Evolutionary conservation across 2,113 vertebrate genomes (phyloP).

Genomic region (Osmerus mordax): DNA sequence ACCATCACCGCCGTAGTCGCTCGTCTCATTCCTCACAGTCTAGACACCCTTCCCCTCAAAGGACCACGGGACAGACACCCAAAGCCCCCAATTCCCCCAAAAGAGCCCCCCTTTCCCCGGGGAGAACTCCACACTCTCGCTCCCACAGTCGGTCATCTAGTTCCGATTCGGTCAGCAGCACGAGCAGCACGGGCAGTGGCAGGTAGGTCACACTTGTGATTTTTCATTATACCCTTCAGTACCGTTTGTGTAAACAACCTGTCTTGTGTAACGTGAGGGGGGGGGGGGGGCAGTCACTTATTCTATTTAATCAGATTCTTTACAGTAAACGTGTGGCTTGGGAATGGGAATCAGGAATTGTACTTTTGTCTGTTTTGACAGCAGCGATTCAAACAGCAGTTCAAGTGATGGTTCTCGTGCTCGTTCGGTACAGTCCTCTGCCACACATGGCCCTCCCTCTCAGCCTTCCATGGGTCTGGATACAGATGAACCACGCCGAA

Average conservation of each 20-base stretch:
- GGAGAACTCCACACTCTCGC: slow-evolving; percentile 76
- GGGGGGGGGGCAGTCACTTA: no score
- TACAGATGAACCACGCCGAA: slow-evolving; percentile 97
- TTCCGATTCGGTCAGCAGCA: slow-evolving; percentile 97
- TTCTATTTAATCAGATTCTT: no score
- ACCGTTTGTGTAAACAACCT: no score
- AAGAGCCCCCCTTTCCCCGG: slow-evolving; percentile 81
- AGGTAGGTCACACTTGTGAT: slow-evolving; percentile 76
- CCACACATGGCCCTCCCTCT: slow-evolving; percentile 83
- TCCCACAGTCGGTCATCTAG: slow-evolving; percentile 93
- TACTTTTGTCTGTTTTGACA: slow-evolving; percentile 40
- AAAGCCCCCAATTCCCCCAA: slow-evolving; percentile 85
- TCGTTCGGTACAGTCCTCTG: slow-evolving; percentile 92
- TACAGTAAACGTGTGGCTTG: no score
- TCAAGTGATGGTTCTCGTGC: slow-evolving; percentile 96
- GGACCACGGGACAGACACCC: slow-evolving; percentile 84
- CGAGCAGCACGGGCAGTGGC: slow-evolving; percentile 95
- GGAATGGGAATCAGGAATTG: no score
- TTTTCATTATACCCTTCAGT: no score
- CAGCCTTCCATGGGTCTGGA: slow-evolving; percentile 87
- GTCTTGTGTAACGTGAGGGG: no score
- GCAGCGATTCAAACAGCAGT: slow-evolving; percentile 95
- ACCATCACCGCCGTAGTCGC: slow-evolving; percentile 82
- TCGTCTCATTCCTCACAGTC: slow-evolving; percentile 96
- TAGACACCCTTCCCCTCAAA: slow-evolving; percentile 90